These are phyloP conservation scores for Ormyrus labotus DNA, from an alignment of 2,888 invertebrate genomes.

Conservation along the genomic window DNA sequence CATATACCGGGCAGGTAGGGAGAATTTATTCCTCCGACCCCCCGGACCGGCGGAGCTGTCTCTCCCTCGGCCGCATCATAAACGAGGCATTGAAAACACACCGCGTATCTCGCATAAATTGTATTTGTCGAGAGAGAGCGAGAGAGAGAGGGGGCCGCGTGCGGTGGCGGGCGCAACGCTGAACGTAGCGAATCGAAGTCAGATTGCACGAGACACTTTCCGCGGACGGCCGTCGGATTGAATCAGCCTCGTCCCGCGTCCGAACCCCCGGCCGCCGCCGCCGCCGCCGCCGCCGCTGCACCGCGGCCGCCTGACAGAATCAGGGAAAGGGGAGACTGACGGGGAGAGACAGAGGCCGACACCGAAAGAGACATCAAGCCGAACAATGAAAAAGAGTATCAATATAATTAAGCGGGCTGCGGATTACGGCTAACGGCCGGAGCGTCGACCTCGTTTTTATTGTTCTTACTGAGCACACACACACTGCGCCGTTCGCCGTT, in stretches of 20 bases:
- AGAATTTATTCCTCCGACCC: conserved; percentile 45
- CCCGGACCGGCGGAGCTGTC: conserved; percentile 3
- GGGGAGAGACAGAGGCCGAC: neutral
- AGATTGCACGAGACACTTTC: conserved; percentile 56
- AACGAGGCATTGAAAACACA: conserved; percentile 55
- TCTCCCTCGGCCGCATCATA: conserved; percentile 43
- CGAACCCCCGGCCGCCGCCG: neutral
- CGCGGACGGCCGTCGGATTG: conserved; percentile 50
- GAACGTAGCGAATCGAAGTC: conserved; percentile 54
- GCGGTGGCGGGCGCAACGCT: neutral
- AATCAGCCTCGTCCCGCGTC: conserved; percentile 44
- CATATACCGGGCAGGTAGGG: neutral
- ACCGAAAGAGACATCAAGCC: neutral
- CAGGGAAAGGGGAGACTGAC: neutral
- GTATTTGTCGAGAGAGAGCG: conserved; percentile 47
- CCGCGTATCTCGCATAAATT: conserved; percentile 53
- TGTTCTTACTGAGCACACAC: too few species aligned
- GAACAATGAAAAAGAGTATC: conserved; percentile 41
- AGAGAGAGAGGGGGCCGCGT: neutral
- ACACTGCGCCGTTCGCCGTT: too few species aligned
- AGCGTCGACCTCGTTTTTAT: too few species aligned
- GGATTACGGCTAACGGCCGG: too few species aligned
- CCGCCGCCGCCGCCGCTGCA: neutral
- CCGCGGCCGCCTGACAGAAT: conserved; percentile 14
- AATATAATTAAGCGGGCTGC: conserved; percentile 39